A percentile compares a stretch with the other conserved stretches of the same genome.
Evolutionary conservation across 2,113 vertebrate genomes (phyloP).

Genomic region (Amphilophus citrinellus): DNA sequence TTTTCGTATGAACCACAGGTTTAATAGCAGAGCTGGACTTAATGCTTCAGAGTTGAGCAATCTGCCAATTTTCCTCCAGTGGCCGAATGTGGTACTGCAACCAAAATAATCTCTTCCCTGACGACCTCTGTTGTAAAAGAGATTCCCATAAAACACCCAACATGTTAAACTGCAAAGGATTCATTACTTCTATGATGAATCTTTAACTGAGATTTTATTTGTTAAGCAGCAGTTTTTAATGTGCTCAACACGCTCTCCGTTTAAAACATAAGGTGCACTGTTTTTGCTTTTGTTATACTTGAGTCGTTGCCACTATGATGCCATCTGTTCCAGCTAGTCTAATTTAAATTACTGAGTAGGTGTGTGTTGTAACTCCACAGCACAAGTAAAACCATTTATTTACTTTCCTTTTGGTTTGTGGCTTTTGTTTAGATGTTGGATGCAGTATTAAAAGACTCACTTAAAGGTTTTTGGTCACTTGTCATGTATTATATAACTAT

Average conservation of each 20-base stretch:
- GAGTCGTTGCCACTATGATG: background rate
- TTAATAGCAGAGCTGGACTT: no score
- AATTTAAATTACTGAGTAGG: slow-evolving; percentile 4
- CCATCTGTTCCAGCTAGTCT: slow-evolving; percentile 1
- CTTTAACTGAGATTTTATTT: background rate
- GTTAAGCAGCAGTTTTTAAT: background rate
- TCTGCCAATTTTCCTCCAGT: no score
- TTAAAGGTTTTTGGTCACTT: background rate
- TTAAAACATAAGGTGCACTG: background rate
- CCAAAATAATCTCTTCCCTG: no score
- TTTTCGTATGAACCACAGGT: background rate
- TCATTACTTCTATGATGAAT: background rate
- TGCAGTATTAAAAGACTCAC: background rate
- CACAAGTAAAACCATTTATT: background rate
- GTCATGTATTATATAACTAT: background rate
- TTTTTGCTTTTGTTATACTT: background rate
- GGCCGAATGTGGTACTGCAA: no score
- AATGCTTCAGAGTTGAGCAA: no score
- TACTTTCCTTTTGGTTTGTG: background rate
- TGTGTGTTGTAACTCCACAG: background rate
- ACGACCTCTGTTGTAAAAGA: no score
- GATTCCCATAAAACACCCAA: background rate
- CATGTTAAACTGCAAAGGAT: background rate
- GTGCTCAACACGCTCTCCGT: no score
- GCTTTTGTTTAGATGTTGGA: background rate